Conservation (phyloP, 2,888 invertebrate species). For the Xestia ashworthii region DNA sequence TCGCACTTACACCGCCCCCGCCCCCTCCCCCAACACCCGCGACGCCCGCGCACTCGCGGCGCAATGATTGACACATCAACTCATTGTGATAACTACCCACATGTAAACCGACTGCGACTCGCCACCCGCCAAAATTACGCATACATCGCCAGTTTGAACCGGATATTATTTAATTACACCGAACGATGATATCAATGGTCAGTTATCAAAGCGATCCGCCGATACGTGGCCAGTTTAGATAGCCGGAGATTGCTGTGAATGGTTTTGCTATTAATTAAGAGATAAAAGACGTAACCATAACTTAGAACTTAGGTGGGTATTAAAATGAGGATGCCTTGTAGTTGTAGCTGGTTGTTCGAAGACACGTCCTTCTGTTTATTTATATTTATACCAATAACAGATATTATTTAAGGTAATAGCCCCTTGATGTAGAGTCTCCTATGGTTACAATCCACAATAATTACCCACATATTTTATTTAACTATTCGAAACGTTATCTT, state of each 20-base stretch:
- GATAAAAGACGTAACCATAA: slow-evolving; percentile 70
- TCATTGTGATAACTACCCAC: slow-evolving; percentile 62
- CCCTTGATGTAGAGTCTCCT: slow-evolving; percentile 21
- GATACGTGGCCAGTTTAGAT: slow-evolving; percentile 61
- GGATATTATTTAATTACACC: slow-evolving; percentile 66
- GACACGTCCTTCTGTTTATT: slow-evolving; percentile 23
- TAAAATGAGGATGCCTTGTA: slow-evolving; percentile 50
- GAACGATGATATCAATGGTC: slow-evolving; percentile 63
- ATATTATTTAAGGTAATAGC: slow-evolving; percentile 33
- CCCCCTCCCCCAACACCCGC: not conserved
- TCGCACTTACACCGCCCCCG: slow-evolving; percentile 68
- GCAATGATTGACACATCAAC: slow-evolving; percentile 71
- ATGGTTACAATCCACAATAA: slow-evolving; percentile 33
- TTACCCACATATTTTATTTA: slow-evolving; percentile 44
- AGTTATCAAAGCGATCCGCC: slow-evolving; percentile 66
- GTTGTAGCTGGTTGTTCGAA: slow-evolving; percentile 21
- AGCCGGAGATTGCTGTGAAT: slow-evolving; percentile 56
- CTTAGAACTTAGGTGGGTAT: slow-evolving; percentile 45
- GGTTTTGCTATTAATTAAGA: slow-evolving; percentile 75
- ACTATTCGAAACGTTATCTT: slow-evolving; percentile 11
- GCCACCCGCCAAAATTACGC: slow-evolving; percentile 56
- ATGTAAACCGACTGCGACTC: slow-evolving; percentile 42
- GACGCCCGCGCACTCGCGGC: slow-evolving; percentile 36
- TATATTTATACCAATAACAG: slow-evolving; percentile 17
- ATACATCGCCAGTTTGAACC: slow-evolving; percentile 67